phyloP scores from a whole-genome alignment of 2,797 vertebrate genomes.

The Fistularia commersonii region DNA sequence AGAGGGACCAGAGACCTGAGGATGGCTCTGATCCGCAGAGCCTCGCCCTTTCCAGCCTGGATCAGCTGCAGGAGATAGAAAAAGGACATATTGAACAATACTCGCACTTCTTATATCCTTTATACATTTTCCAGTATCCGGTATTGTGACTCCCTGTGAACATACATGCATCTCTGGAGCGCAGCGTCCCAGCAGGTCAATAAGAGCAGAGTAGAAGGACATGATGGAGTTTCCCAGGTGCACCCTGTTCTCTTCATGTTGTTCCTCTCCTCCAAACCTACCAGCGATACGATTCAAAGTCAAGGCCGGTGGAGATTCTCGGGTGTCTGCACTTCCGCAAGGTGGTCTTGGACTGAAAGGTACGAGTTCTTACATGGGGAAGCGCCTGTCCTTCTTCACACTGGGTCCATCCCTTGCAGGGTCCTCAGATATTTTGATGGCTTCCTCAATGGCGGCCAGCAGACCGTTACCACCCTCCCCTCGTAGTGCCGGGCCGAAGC shows the following conservation, averaged over 20 bases:
- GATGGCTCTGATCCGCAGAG: conserved; percentile 92
- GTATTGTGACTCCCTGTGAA: neutral
- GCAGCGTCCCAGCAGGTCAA: conserved; percentile 91
- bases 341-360: neutral
- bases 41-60: conserved; percentile 92
- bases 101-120: neutral
- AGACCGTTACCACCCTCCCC: conserved; percentile 92
- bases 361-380: conserved; percentile 77
- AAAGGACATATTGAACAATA: neutral
- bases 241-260: conserved; percentile 88
- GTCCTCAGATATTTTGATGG: conserved; percentile 93
- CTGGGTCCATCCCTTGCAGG: conserved; percentile 89
- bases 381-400: conserved; percentile 87
- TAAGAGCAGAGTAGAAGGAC: conserved; percentile 93
- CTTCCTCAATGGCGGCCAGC: conserved; percentile 90
- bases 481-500: conserved; percentile 90
- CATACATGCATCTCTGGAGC: conserved; percentile 95
- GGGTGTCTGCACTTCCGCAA: neutral
- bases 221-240: conserved; percentile 93
- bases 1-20: conserved; percentile 90
- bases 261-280: conserved; percentile 87
- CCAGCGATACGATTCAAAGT: conserved; percentile 7
- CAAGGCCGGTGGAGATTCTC: neutral
- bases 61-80: conserved; percentile 78
- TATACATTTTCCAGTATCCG: neutral